phyloP scores from a whole-genome alignment of 23 tunicate species.

The Ciona savignyi region DNA sequence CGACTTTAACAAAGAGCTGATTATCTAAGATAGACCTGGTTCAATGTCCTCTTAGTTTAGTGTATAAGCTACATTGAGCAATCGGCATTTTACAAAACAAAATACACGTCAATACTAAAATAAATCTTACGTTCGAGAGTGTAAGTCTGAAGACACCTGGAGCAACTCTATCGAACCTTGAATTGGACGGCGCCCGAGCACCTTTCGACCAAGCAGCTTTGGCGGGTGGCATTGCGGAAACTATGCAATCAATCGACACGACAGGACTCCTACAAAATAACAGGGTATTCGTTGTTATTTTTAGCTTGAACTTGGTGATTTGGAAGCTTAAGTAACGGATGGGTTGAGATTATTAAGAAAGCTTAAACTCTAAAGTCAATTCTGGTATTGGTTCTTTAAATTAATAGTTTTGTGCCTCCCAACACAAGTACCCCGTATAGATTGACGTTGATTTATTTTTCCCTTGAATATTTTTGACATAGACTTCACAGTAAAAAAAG shows the following conservation, averaged over 20 bases:
- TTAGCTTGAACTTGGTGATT: too few relatives aligned
- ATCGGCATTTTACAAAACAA: too few relatives aligned
- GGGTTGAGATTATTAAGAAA: background rate
- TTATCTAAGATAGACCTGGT: too few relatives aligned
- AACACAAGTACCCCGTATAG: too few relatives aligned
- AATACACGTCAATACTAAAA: background rate
- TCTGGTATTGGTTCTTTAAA: background rate
- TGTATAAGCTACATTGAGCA: too few relatives aligned
- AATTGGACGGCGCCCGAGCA: conserved; percentile 2
- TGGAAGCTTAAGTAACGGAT: background rate
- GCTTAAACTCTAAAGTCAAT: background rate
- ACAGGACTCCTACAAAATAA: conserved; percentile 37
- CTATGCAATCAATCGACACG: conserved; percentile 52
- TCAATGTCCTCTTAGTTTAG: too few relatives aligned
- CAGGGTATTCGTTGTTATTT: too few relatives aligned
- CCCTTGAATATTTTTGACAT: too few relatives aligned
- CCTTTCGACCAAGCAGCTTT: conserved; percentile 47
- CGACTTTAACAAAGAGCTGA: background rate
- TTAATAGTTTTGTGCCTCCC: too few relatives aligned
- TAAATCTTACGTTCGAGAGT: conserved; percentile 44
- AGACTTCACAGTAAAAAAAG: too few relatives aligned
- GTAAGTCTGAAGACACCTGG: conserved; percentile 55
- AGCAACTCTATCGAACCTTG: conserved; percentile 13
- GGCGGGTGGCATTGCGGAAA: conserved; percentile 70
- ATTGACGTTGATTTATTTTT: too few relatives aligned